These are phyloP conservation scores for Coelopa frigida DNA, from an alignment of 1,140 invertebrate species.

Conservation along the genomic window DNA sequence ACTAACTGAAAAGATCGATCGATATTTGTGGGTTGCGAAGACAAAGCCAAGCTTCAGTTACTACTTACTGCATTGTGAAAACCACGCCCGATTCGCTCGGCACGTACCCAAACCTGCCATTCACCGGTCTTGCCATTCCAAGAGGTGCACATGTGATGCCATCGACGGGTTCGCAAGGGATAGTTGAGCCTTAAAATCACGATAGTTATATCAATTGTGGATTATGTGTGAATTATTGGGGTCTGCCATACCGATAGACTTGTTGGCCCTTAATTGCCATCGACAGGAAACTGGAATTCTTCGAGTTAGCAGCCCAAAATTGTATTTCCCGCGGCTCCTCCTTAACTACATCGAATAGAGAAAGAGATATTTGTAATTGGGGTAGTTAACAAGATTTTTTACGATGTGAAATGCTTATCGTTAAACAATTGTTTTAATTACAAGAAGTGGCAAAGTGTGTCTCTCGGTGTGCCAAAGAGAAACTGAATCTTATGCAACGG, in stretches of 20 bases:
- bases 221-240: neutral
- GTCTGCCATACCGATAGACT: slow-evolving; percentile 51
- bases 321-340: slow-evolving; percentile 64
- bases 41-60: too few species aligned
- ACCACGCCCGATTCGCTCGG: slow-evolving; percentile 70
- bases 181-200: slow-evolving; percentile 59
- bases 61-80: slow-evolving; percentile 74
- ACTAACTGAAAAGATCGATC: slow-evolving; percentile 62
- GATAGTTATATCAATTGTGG: slow-evolving; percentile 1
- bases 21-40: too few species aligned
- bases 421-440: too few species aligned
- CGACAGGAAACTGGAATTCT: slow-evolving; percentile 71
- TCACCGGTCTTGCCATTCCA: slow-evolving; percentile 80
- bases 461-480: too few species aligned
- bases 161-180: slow-evolving; percentile 66
- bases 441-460: too few species aligned
- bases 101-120: slow-evolving; percentile 81
- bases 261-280: slow-evolving; percentile 71
- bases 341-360: slow-evolving; percentile 58
- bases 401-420: too few species aligned
- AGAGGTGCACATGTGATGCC: slow-evolving; percentile 78
- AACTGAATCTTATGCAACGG: too few species aligned
- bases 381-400: too few species aligned
- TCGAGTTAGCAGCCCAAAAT: slow-evolving; percentile 69
- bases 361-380: too few species aligned